Conservation (phyloP, 1,140 invertebrate species). For the Pogonomyrmex californicus region DNA sequence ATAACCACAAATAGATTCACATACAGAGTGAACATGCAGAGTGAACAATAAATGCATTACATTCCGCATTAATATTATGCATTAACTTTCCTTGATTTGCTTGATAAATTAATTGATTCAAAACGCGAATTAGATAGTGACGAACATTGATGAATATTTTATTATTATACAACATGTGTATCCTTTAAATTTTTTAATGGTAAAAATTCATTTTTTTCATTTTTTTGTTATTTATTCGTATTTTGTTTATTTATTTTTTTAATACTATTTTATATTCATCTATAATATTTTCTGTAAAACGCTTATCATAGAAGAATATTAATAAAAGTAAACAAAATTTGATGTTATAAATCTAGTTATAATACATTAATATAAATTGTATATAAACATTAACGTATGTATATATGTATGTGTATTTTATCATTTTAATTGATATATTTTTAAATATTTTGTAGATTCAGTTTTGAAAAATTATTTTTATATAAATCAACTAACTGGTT, state of each 20-base stretch:
- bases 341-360: background rate
- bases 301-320: background rate
- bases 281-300: background rate
- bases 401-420: background rate
- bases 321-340: constrained; percentile 4
- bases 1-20: background rate
- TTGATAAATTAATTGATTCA: background rate
- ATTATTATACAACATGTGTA: background rate
- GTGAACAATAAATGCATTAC: background rate
- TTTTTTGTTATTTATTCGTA: background rate
- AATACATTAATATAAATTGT: background rate
- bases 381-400: background rate
- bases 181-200: background rate
- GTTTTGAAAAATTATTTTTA: background rate
- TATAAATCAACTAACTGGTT: background rate
- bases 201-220: background rate
- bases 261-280: background rate
- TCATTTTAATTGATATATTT: background rate
- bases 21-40: background rate
- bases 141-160: background rate
- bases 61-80: background rate
- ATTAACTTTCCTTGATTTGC: background rate
- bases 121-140: background rate
- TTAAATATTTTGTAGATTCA: background rate
- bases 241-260: background rate